A percentile compares a stretch with the other conserved stretches of the same genome.
phyloP scores from a whole-genome alignment of 2,888 invertebrate species.

The Piscicola geometra region DNA sequence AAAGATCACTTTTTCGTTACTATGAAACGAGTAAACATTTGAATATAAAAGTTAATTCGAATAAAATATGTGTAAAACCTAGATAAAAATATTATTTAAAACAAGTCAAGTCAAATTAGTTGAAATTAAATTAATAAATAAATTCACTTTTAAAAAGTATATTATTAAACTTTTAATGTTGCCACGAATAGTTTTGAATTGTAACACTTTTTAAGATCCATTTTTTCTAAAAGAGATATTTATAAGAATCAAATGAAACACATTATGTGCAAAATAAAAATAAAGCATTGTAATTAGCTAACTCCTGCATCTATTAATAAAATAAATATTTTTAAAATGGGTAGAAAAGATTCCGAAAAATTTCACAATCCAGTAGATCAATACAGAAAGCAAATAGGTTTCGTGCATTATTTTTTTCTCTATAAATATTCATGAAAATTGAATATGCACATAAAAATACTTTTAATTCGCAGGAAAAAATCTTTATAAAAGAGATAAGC shows the following conservation, averaged over 20 bases:
- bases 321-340: neutral
- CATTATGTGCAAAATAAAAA: too few relatives aligned
- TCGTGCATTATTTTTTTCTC: neutral
- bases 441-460: neutral
- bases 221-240: too few relatives aligned
- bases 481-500: conserved; percentile 9
- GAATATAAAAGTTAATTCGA: neutral
- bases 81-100: neutral
- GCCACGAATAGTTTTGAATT: too few relatives aligned
- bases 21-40: conserved; percentile 2
- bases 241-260: too few relatives aligned
- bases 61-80: neutral
- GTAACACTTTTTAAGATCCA: too few relatives aligned
- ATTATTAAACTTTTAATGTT: too few relatives aligned
- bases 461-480: neutral
- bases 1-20: conserved; percentile 12
- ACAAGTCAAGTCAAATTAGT: neutral
- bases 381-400: conserved; percentile 16
- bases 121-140: too few relatives aligned
- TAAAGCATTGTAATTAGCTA: too few relatives aligned
- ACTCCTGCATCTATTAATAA: too few relatives aligned
- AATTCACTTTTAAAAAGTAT: too few relatives aligned
- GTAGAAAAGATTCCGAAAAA: conserved; percentile 4
- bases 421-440: neutral
- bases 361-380: conserved; percentile 10